Conservation (phyloP, 2,888 invertebrate genomes). For the Drosophila affinis region DNA sequence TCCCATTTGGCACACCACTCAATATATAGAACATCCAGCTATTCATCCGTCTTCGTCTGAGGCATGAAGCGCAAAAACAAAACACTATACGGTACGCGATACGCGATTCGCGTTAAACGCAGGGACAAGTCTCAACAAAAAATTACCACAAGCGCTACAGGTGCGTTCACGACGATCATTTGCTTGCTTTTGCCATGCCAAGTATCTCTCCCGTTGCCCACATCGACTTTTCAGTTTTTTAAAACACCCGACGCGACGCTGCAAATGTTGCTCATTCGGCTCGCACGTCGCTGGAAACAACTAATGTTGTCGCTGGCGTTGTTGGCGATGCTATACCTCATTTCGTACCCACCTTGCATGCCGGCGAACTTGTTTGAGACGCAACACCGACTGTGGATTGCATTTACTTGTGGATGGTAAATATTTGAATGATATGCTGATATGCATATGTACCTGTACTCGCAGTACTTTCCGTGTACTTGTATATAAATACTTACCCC, state of each 20-base stretch:
- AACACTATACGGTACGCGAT: no score
- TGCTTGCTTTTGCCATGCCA: constrained; percentile 1
- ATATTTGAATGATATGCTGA: neutral
- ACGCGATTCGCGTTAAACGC: neutral
- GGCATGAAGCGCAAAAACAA: no score
- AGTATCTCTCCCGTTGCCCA: neutral
- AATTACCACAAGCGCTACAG: neutral
- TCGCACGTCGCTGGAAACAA: neutral
- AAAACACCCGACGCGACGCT: neutral
- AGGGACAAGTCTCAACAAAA: neutral
- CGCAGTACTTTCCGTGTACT: no score
- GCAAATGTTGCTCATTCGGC: neutral
- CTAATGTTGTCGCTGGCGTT: neutral
- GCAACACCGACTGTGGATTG: constrained; percentile 31
- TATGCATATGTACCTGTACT: no score
- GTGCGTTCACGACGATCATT: neutral
- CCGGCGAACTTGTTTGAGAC: constrained; percentile 45
- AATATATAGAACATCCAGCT: neutral
- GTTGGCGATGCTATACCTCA: neutral
- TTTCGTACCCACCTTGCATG: neutral
- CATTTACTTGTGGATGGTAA: constrained; percentile 25
- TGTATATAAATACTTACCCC: neutral
- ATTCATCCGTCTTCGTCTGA: neutral
- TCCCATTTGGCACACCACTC: neutral
- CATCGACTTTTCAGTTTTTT: neutral